Evolutionary conservation across 2,113 vertebrate species (phyloP).

Genomic region (Salvelinus sp.): DNA sequence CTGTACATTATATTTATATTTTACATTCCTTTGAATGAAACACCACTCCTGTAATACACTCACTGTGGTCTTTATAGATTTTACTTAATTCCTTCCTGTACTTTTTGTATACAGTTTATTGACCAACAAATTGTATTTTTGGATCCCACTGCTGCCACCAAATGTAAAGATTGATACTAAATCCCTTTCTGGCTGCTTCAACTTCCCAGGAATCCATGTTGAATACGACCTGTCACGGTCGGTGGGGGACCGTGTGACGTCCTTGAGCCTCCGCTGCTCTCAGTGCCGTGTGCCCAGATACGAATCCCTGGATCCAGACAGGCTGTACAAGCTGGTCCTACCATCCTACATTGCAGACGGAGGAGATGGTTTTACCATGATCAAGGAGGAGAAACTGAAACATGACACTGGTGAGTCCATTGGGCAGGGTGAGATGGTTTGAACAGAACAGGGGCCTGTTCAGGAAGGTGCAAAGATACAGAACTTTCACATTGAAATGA

Average conservation of each 20-base stretch:
- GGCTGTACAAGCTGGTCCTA: constrained; percentile 80
- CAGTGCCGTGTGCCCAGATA: constrained; percentile 84
- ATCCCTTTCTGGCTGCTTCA: neutral
- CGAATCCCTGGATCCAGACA: constrained; percentile 70
- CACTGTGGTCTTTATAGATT: too few relatives aligned
- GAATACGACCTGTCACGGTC: constrained; percentile 78
- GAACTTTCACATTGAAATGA: neutral
- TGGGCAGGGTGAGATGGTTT: neutral
- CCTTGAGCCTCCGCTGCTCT: constrained; percentile 79
- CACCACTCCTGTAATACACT: too few relatives aligned
- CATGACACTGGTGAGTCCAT: constrained; percentile 81
- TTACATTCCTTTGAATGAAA: too few relatives aligned
- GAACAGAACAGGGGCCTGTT: neutral
- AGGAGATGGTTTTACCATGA: constrained; percentile 84
- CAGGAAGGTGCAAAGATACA: neutral
- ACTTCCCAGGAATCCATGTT: constrained; percentile 82
- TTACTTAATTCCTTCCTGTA: too few relatives aligned
- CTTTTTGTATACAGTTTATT: too few relatives aligned
- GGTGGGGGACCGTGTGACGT: constrained; percentile 74
- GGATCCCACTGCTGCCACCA: too few relatives aligned
- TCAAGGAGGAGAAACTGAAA: constrained; percentile 78
- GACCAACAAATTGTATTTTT: too few relatives aligned
- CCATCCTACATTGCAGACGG: constrained; percentile 79
- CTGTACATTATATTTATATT: too few relatives aligned
- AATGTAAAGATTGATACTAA: too few relatives aligned